Evolutionary conservation across 2,797 vertebrate species (phyloP).

Genomic region (Neosilurus hyrtlii): DNA sequence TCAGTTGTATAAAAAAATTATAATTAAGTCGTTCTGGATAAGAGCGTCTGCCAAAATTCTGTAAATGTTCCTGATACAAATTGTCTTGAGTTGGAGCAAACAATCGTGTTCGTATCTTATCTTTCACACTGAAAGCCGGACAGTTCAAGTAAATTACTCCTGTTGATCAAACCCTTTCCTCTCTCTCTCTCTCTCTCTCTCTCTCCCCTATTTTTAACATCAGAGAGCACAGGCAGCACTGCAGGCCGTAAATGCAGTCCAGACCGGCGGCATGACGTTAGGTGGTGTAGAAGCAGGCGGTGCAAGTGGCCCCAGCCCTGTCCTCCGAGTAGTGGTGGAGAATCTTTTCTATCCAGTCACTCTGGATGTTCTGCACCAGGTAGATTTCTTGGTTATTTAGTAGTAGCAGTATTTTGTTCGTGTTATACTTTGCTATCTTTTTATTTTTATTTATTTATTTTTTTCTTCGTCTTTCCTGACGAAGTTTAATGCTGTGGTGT

Average conservation of each 20-base stretch:
- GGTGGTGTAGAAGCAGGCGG: constrained; percentile 72
- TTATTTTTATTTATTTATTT: neutral
- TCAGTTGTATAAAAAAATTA: too few species aligned
- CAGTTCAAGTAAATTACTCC: neutral
- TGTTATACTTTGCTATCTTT: neutral
- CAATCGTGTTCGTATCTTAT: neutral
- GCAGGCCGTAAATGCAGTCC: constrained; percentile 84
- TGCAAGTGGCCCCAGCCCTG: constrained; percentile 76
- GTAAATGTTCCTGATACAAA: neutral
- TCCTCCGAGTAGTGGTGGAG: constrained; percentile 93
- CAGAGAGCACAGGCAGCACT: constrained; percentile 93
- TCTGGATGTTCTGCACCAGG: constrained; percentile 93
- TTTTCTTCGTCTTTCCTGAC: neutral
- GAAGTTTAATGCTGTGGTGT: neutral
- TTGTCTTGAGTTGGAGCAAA: neutral
- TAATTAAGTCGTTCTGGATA: too few species aligned
- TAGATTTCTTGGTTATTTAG: constrained; percentile 50
- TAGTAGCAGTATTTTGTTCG: too few species aligned
- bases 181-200: neutral
- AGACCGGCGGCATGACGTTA: constrained; percentile 75
- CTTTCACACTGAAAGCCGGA: neutral
- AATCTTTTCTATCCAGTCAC: constrained; percentile 94
- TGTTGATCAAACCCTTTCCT: neutral
- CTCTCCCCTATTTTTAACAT: neutral
- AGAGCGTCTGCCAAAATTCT: too few species aligned